Conservation (phyloP, 2,113 vertebrate genomes). For the Piprites chloris region DNA sequence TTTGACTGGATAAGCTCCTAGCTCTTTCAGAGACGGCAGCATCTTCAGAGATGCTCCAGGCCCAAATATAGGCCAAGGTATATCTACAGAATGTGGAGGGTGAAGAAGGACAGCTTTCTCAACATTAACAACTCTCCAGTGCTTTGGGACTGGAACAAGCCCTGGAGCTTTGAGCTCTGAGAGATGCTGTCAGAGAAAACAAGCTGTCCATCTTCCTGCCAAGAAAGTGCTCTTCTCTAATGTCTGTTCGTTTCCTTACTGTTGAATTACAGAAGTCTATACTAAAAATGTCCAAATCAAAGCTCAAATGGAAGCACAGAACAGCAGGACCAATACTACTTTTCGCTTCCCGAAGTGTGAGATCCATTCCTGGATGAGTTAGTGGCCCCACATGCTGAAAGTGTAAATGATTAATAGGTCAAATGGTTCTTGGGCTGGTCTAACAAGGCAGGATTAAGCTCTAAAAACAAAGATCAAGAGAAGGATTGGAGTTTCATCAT, state of each 20-base stretch:
- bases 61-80: background rate
- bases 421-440: background rate
- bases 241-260: accelerated
- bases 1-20: background rate
- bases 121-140: background rate
- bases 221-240: background rate
- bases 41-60: background rate
- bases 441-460: background rate
- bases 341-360: background rate
- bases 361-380: background rate
- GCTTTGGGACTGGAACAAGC: background rate
- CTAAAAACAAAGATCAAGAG: background rate
- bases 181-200: background rate
- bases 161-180: background rate
- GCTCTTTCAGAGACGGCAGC: background rate
- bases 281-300: background rate
- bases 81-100: background rate
- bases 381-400: background rate
- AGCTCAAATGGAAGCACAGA: background rate
- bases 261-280: background rate
- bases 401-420: background rate
- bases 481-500: background rate
- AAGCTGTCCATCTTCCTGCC: background rate
- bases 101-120: background rate
- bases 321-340: background rate